Evolutionary conservation across 2,797 vertebrate species (phyloP).

Genomic region (Eleutherodactylus coqui): DNA sequence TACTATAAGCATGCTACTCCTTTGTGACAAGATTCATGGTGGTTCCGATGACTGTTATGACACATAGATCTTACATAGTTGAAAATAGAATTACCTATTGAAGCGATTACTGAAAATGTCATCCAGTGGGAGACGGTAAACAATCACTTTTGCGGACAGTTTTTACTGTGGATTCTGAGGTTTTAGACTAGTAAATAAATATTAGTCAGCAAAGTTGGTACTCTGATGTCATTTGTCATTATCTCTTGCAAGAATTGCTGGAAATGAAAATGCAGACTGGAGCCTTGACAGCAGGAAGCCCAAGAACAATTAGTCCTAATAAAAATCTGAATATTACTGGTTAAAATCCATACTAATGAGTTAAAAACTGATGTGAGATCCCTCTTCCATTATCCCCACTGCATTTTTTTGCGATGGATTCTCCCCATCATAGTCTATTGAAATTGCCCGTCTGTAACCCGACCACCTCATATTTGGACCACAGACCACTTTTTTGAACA

Average conservation of each 20-base stretch:
- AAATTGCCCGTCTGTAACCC: too few species aligned
- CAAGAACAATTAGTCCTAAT: background rate
- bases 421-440: too few species aligned
- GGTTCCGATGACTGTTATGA: background rate
- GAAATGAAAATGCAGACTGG: background rate
- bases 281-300: background rate
- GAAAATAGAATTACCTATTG: slow-evolving; percentile 20
- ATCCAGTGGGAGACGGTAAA: background rate
- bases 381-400: too few species aligned
- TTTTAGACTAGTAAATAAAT: background rate
- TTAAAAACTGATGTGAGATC: too few species aligned
- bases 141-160: background rate
- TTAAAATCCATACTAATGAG: background rate
- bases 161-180: background rate
- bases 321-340: background rate
- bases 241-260: background rate
- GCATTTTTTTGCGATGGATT: too few species aligned
- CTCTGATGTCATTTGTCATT: background rate
- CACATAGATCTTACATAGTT: background rate
- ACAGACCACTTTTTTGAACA: too few species aligned
- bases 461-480: too few species aligned
- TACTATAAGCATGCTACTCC: background rate
- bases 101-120: slow-evolving; percentile 25
- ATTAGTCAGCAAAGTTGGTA: background rate
- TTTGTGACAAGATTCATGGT: background rate